A percentile compares a stretch with the other conserved stretches of the same genome.
Conservation (phyloP, 2,113 vertebrate genomes). For the Poeciliopsis occidentalis region DNA sequence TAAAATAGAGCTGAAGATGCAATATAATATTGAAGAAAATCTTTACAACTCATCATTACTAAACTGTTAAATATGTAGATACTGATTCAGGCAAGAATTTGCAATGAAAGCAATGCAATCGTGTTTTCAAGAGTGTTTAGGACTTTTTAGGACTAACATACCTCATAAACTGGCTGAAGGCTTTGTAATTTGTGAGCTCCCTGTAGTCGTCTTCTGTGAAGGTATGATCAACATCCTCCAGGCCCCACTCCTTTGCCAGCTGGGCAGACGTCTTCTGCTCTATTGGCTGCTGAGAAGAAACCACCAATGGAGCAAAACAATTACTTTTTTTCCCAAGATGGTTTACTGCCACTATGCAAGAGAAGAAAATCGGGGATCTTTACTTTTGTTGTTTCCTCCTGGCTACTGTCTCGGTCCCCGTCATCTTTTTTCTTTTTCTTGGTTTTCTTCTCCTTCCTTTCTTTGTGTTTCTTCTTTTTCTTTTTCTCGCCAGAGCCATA, state of each 20-base stretch:
- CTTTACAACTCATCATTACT: too few species aligned
- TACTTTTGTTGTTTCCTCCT: slow-evolving; percentile 85
- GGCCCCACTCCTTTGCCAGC: slow-evolving; percentile 90
- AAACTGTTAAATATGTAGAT: too few species aligned
- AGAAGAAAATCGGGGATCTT: slow-evolving; percentile 7
- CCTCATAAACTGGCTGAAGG: slow-evolving; percentile 96
- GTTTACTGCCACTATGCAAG: too few species aligned
- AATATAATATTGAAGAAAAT: too few species aligned
- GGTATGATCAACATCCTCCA: slow-evolving; percentile 91
- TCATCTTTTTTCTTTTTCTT: slow-evolving; percentile 92
- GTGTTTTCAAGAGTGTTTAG: too few species aligned
- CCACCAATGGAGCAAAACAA: slow-evolving; percentile 18
- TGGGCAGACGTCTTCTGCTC: slow-evolving; percentile 92
- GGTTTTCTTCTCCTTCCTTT: slow-evolving; percentile 94
- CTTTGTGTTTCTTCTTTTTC: slow-evolving; percentile 91
- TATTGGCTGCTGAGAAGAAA: slow-evolving; percentile 75
- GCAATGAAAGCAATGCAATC: too few species aligned
- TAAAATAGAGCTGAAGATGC: too few species aligned
- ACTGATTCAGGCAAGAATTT: too few species aligned
- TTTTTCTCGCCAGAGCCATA: slow-evolving; percentile 88
- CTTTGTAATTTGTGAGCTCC: slow-evolving; percentile 94
- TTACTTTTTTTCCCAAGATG: neutral
- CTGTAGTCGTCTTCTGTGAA: slow-evolving; percentile 93
- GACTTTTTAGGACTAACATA: slow-evolving; percentile 32
- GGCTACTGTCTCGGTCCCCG: slow-evolving; percentile 85